phyloP scores from a whole-genome alignment of 1,140 invertebrate species.

The Drosophila eugracilis region DNA sequence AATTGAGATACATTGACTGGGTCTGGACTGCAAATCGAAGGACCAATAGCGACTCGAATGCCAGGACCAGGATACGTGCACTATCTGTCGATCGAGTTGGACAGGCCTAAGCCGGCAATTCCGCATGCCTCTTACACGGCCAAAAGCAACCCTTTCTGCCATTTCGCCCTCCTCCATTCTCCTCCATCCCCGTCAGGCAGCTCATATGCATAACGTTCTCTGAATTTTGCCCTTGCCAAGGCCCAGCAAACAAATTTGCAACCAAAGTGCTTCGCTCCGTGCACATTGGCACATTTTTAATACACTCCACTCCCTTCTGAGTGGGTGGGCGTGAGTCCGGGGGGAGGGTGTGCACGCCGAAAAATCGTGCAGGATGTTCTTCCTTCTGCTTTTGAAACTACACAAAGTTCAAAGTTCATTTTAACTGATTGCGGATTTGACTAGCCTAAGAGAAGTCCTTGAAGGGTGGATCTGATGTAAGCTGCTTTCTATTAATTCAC shows the following conservation, averaged over 20 bases:
- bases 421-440: background rate
- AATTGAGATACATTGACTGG: slow-evolving; percentile 49
- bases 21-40: slow-evolving; percentile 24
- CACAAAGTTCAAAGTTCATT: too few species aligned
- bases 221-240: slow-evolving; percentile 37
- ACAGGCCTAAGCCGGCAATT: slow-evolving; percentile 36
- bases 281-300: slow-evolving; percentile 53
- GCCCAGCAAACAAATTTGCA: slow-evolving; percentile 49
- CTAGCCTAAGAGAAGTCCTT: background rate
- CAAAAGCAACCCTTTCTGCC: background rate
- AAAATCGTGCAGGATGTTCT: background rate
- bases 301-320: slow-evolving; percentile 32
- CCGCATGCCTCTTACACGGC: slow-evolving; percentile 9
- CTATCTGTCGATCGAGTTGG: slow-evolving; percentile 42
- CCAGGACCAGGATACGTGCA: slow-evolving; percentile 31
- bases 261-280: slow-evolving; percentile 47
- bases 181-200: too few species aligned
- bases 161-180: too few species aligned
- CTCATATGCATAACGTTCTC: slow-evolving; percentile 54
- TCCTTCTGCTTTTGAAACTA: background rate
- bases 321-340: slow-evolving; percentile 13
- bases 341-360: background rate
- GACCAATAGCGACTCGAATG: slow-evolving; percentile 3
- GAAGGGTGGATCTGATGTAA: too few species aligned
- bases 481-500: too few species aligned